Conservation (phyloP, 92 coral and sea anemone species). For the Isaurus tuberculatus region DNA sequence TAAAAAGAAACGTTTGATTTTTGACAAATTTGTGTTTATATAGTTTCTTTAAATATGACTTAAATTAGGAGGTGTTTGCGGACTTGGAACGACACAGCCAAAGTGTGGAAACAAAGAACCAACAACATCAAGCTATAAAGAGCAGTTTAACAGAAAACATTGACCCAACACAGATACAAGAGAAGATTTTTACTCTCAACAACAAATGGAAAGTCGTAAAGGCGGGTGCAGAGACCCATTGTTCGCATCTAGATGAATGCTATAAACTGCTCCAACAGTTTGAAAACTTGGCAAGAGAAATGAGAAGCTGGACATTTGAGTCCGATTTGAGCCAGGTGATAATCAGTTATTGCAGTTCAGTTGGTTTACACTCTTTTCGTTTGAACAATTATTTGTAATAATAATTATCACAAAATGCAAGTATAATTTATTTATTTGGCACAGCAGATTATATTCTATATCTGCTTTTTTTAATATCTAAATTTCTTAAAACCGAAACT, state of each 20-base stretch:
- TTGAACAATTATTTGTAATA: too few species aligned
- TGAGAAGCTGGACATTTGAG: slow-evolving; percentile 69
- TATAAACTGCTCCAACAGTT: slow-evolving; percentile 63
- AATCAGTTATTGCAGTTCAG: too few species aligned
- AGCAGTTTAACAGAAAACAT: slow-evolving; percentile 71
- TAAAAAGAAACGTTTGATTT: neutral
- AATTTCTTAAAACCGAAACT: too few species aligned
- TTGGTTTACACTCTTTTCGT: too few species aligned
- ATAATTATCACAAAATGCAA: too few species aligned
- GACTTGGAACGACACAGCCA: slow-evolving; percentile 78
- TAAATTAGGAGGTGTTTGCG: slow-evolving; percentile 67
- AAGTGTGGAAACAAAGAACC: slow-evolving; percentile 74
- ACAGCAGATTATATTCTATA: too few species aligned
- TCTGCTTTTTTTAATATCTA: too few species aligned
- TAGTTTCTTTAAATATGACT: too few species aligned
- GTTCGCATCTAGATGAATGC: slow-evolving; percentile 66
- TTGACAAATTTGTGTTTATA: neutral
- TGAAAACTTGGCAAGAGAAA: slow-evolving; percentile 65
- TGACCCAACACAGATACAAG: slow-evolving; percentile 76
- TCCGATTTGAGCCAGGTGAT: slow-evolving; percentile 68
- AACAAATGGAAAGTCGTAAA: slow-evolving; percentile 78
- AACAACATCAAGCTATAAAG: slow-evolving; percentile 68
- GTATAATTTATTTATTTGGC: too few species aligned
- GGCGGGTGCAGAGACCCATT: slow-evolving; percentile 68
- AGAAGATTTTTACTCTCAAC: slow-evolving; percentile 68